Base-by-base conservation (phyloP, 1,140 invertebrate species). In the Cepaea nemoralis region DNA sequence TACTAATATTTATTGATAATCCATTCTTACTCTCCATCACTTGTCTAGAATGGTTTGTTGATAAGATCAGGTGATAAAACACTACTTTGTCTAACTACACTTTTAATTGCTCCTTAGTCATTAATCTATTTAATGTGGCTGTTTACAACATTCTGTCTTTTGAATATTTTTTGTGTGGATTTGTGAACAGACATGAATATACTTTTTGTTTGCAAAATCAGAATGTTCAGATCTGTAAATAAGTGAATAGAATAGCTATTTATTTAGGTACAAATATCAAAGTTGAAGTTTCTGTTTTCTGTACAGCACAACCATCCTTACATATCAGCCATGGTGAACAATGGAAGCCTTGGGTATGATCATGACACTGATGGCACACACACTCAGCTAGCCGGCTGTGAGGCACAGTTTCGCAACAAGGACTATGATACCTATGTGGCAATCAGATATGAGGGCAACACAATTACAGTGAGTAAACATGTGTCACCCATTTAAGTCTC, bases 311-410 rank as follows among this genome's bases (percentile, higher is more conserved):
- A 96, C 89, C 98, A 99, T 94, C 99, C 98, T 0, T 99, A 98
- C 91, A 95, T 99, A 82, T 99, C 97, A 80, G 97, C 97, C 0
- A 99, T 99, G 98, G 93, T 99, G 0, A 99, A 98, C 89, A 99
- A 99, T 93, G 98, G 98, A 37, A 94, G 95, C 31, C 92, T 98
- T 74, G 95, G 96, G 89, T 99, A 99, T 92, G 98, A 99, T 92
- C 98, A 99, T 91, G 98, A 99, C 91, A 92, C 95, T 48, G 99
- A 99, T 93, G 99, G 99, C 63, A 99, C 98, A 2, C 97, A 99
- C 92, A 99, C 98, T 0, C 96, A 99, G 91, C 89, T 99, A 12
- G 95, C 96, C 45, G 98, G 98, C 22, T 93, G 93, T 87, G 91
- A 92, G 75, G 95, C 96, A 0, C 97, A 98, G 89, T 97, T 99